Percentiles rank a stretch among this genome's conserved stretches.
These are phyloP conservation scores for Megamerina dolium DNA, from an alignment of 2,888 invertebrate genomes.

Conservation along the genomic window DNA sequence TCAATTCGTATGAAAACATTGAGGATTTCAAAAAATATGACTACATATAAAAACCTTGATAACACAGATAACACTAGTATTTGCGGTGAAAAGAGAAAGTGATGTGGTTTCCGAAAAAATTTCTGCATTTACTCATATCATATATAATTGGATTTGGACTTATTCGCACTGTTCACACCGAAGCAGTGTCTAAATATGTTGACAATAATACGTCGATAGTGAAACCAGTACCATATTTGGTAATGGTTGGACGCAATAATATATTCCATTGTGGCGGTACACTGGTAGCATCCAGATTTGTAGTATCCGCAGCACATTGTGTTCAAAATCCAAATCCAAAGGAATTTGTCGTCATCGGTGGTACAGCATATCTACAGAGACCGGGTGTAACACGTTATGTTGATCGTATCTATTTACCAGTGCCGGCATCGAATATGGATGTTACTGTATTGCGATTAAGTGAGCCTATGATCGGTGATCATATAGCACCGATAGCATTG, in stretches of 20 bases:
- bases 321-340: constrained; percentile 16
- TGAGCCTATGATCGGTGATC: constrained; percentile 22
- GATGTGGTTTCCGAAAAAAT: too few relatives aligned
- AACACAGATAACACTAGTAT: too few relatives aligned
- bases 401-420: constrained; percentile 21
- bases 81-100: too few relatives aligned
- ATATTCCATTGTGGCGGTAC: constrained; percentile 40
- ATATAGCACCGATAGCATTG: constrained; percentile 28
- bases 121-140: too few relatives aligned
- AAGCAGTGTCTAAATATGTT: too few relatives aligned
- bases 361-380: constrained; percentile 26
- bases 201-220: too few relatives aligned
- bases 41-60: too few relatives aligned
- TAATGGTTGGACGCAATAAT: constrained; percentile 31
- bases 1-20: too few relatives aligned
- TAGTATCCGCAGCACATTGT: constrained; percentile 43
- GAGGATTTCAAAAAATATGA: too few relatives aligned
- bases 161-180: too few relatives aligned
- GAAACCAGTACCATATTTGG: constrained; percentile 39
- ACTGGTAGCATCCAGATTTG: constrained; percentile 31
- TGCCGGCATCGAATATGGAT: constrained; percentile 21
- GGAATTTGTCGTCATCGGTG: constrained; percentile 32
- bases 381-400: constrained; percentile 20
- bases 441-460: constrained; percentile 28
- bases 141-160: too few relatives aligned